Conservation (phyloP, 2,113 vertebrate species). For the Vicugna pacos region DNA sequence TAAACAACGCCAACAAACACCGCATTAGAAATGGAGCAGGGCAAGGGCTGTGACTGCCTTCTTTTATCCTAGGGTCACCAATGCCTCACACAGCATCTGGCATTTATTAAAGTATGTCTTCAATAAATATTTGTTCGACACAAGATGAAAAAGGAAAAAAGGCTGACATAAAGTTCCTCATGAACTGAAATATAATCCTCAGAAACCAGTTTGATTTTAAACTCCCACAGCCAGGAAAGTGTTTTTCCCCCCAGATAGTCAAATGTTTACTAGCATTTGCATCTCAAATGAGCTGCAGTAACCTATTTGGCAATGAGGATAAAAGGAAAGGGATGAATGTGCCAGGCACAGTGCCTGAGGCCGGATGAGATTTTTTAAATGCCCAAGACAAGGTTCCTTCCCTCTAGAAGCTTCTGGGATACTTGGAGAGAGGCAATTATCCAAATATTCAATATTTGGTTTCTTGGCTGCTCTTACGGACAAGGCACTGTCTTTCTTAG, state of each 20-base stretch:
- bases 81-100: not conserved
- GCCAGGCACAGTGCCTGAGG: not conserved
- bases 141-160: not conserved
- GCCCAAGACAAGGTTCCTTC: not conserved
- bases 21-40: accelerated
- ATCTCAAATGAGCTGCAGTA: constrained; percentile 7
- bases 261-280: constrained; percentile 32
- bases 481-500: not conserved
- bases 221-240: constrained; percentile 27
- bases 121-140: not conserved
- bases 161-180: not conserved
- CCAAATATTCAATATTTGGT: not conserved
- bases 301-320: not conserved
- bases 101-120: not conserved
- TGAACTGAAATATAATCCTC: not conserved
- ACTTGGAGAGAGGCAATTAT: not conserved
- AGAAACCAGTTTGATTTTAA: constrained; percentile 25
- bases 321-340: not conserved
- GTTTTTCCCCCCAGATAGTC: not conserved
- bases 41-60: accelerated
- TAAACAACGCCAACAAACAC: not conserved
- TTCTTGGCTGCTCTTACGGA: not conserved
- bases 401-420: not conserved
- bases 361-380: not conserved
- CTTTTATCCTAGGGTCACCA: not conserved